Conservation (phyloP, 2,797 vertebrate species). For the Diplodus puntazzo region DNA sequence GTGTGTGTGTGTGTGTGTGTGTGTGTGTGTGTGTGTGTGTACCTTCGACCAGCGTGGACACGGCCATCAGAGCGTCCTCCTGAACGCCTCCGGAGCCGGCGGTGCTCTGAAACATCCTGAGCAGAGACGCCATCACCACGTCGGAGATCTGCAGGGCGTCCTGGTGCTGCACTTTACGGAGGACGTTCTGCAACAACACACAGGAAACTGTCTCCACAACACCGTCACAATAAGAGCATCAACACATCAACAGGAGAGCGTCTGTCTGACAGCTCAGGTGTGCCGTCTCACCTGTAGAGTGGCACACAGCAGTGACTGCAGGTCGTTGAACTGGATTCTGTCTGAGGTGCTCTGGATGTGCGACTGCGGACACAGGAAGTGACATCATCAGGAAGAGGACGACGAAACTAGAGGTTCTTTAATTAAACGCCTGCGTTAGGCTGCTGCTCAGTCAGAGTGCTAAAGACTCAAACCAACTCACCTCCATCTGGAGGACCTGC, state of each 20-base stretch:
- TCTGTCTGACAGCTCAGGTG: not conserved
- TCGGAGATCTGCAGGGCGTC: slow-evolving; percentile 98
- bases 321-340: slow-evolving; percentile 98
- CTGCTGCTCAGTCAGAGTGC: not conserved
- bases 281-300: slow-evolving; percentile 92
- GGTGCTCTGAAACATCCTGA: slow-evolving; percentile 98
- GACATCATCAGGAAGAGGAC: not conserved
- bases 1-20: not conserved
- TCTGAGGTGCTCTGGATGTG: slow-evolving; percentile 99
- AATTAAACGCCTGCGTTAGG: not conserved
- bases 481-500: slow-evolving; percentile 99
- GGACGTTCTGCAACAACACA: slow-evolving; percentile 88
- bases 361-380: slow-evolving; percentile 84
- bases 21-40: not conserved
- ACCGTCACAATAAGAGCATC: slow-evolving; percentile 15
- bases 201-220: not conserved
- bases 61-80: slow-evolving; percentile 98
- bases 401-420: not conserved
- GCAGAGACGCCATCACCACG: slow-evolving; percentile 96
- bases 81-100: slow-evolving; percentile 95
- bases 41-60: slow-evolving; percentile 98
- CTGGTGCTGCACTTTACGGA: slow-evolving; percentile 96
- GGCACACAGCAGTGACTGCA: slow-evolving; percentile 97
- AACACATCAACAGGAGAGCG: not conserved
- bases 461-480: slow-evolving; percentile 51